Evolutionary conservation across 2,113 vertebrate genomes (phyloP).

Genomic region (Prietella phreatophila): DNA sequence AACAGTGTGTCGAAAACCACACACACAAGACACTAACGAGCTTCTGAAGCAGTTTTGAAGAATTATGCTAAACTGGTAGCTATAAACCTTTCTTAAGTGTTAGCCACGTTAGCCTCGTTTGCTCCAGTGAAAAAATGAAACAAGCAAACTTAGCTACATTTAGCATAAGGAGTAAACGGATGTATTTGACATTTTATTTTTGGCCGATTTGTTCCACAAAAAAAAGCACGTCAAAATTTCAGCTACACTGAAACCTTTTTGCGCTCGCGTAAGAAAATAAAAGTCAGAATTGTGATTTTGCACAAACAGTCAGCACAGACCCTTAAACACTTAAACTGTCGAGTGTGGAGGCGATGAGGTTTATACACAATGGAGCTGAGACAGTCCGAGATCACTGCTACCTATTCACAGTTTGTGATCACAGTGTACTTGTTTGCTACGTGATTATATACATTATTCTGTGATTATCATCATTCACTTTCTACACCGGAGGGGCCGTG

Average conservation of each 20-base stretch:
- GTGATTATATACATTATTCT: slow-evolving; percentile 74
- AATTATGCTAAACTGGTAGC: neutral
- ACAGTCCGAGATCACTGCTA: slow-evolving; percentile 55
- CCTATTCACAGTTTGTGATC: slow-evolving; percentile 62
- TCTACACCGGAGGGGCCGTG: slow-evolving; percentile 72
- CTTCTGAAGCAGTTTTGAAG: neutral
- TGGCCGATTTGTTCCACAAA: neutral
- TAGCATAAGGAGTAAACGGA: neutral
- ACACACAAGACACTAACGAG: neutral
- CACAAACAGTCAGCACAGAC: slow-evolving; percentile 57
- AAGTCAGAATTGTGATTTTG: slow-evolving; percentile 53
- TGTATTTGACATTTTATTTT: neutral
- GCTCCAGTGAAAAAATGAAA: neutral
- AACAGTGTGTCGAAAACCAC: neutral
- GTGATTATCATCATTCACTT: slow-evolving; percentile 61
- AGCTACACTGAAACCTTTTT: slow-evolving; percentile 38
- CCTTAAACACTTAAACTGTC: slow-evolving; percentile 54
- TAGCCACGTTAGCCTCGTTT: neutral
- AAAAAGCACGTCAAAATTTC: slow-evolving; percentile 28
- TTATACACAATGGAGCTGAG: slow-evolving; percentile 53
- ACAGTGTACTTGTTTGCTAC: slow-evolving; percentile 69
- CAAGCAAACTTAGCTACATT: neutral
- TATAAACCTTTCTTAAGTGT: neutral
- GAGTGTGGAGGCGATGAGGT: slow-evolving; percentile 39
- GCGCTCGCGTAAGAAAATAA: slow-evolving; percentile 55